Evolutionary conservation across 1,140 invertebrate species (phyloP).

Genomic region (Archivesica marissinica): DNA sequence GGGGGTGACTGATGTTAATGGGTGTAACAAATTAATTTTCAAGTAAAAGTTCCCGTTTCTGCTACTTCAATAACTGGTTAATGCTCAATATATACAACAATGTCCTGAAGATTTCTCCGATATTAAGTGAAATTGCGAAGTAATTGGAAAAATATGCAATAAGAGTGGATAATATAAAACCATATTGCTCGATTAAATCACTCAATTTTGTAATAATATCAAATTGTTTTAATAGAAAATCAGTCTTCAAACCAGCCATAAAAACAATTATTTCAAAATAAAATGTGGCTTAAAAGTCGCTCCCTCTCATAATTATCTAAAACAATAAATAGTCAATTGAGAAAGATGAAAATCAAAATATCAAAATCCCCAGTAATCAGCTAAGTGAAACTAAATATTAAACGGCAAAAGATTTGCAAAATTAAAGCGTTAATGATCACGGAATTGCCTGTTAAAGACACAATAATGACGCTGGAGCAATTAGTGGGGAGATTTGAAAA

Average conservation of each 20-base stretch:
- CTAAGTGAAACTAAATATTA: constrained; percentile 7
- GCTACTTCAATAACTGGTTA: too few relatives aligned
- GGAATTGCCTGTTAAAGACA: constrained; percentile 13
- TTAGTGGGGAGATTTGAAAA: background rate
- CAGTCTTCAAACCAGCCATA: background rate
- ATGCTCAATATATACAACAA: too few relatives aligned
- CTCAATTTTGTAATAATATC: background rate
- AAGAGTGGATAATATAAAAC: too few relatives aligned
- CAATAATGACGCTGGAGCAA: background rate
- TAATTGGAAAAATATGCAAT: too few relatives aligned
- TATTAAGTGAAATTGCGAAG: too few relatives aligned
- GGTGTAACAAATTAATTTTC: too few relatives aligned
- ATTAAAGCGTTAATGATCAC: constrained; percentile 15
- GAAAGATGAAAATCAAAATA: constrained; percentile 30
- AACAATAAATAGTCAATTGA: constrained; percentile 8
- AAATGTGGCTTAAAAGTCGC: background rate
- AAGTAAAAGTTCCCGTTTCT: too few relatives aligned
- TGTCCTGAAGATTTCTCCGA: too few relatives aligned
- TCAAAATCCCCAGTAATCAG: background rate
- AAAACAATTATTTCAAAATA: constrained; percentile 18
- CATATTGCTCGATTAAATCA: too few relatives aligned
- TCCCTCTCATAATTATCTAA: background rate
- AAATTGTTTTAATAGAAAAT: background rate
- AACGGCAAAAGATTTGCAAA: background rate
- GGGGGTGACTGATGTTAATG: too few relatives aligned